Evolutionary conservation across 2,888 invertebrate species (phyloP).

Genomic region (Troides oblongomaculatus): DNA sequence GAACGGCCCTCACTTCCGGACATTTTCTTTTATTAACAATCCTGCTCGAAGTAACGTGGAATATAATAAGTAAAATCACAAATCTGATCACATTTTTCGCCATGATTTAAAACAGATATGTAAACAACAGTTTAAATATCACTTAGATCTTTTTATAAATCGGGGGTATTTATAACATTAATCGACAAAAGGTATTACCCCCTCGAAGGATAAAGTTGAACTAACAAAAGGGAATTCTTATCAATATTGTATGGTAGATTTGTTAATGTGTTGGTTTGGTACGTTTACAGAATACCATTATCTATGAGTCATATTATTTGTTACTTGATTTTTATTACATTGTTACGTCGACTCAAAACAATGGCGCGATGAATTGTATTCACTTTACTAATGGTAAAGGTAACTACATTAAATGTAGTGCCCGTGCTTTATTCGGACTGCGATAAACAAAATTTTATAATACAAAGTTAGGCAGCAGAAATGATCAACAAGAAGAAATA

Average conservation of each 20-base stretch:
- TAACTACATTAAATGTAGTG: too few relatives aligned
- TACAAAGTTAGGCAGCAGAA: too few relatives aligned
- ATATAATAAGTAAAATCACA: constrained; percentile 43
- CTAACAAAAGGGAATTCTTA: constrained; percentile 75
- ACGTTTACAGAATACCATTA: constrained; percentile 71
- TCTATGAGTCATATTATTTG: constrained; percentile 47
- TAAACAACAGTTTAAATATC: neutral
- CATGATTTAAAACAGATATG: constrained; percentile 30
- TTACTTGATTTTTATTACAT: constrained; percentile 24
- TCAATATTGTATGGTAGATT: constrained; percentile 71
- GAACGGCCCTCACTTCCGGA: constrained; percentile 87
- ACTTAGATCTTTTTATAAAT: neutral
- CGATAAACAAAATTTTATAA: too few relatives aligned
- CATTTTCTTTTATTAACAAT: constrained; percentile 85
- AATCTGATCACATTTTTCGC: constrained; percentile 40
- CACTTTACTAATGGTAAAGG: too few relatives aligned
- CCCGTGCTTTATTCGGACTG: too few relatives aligned
- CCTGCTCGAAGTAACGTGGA: constrained; percentile 45
- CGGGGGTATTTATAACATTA: constrained; percentile 2
- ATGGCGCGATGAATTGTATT: neutral
- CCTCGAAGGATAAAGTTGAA: constrained; percentile 53
- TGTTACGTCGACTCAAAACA: constrained; percentile 6
- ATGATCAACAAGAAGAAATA: too few relatives aligned
- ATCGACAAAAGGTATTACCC: constrained; percentile 51
- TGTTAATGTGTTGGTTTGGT: constrained; percentile 58